phyloP scores from a whole-genome alignment of 2,888 invertebrate genomes.

The Muschampia plurimacula region DNA sequence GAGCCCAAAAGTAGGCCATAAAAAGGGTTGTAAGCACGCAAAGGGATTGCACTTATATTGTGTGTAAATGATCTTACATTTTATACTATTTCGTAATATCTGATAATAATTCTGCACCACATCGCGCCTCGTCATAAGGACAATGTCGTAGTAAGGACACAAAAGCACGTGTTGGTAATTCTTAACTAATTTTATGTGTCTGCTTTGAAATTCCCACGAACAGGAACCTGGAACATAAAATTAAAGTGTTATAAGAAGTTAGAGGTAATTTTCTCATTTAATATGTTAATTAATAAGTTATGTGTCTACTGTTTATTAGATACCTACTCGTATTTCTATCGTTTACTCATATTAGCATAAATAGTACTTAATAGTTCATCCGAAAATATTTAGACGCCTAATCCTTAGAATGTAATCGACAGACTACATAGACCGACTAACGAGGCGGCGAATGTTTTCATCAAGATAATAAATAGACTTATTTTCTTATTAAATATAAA shows the following conservation, averaged over 20 bases:
- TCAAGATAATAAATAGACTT: slow-evolving; percentile 22
- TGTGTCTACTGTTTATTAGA: too few relatives aligned
- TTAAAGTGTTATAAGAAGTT: not conserved
- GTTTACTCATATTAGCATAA: too few relatives aligned
- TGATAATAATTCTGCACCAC: slow-evolving; percentile 21
- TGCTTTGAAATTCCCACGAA: slow-evolving; percentile 15
- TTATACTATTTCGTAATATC: slow-evolving; percentile 17
- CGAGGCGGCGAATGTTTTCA: slow-evolving; percentile 6
- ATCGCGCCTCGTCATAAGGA: slow-evolving; percentile 17
- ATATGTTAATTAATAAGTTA: not conserved
- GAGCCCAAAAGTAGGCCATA: too few relatives aligned
- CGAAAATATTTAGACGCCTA: slow-evolving; percentile 13
- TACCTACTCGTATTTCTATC: too few relatives aligned
- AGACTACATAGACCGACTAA: slow-evolving; percentile 14
- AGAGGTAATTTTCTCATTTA: not conserved
- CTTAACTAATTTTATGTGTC: slow-evolving; percentile 26
- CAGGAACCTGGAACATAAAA: slow-evolving; percentile 30
- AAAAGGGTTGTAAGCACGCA: too few relatives aligned
- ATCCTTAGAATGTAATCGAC: slow-evolving; percentile 12
- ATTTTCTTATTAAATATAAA: slow-evolving; percentile 24
- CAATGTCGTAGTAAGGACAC: slow-evolving; percentile 26
- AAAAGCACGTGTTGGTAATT: slow-evolving; percentile 28
- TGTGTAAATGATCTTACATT: slow-evolving; percentile 17
- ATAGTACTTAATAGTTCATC: too few relatives aligned
- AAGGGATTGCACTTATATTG: not conserved